Evolutionary conservation across 2,113 vertebrate species (phyloP).

Genomic region (Toxotes jaculatrix): DNA sequence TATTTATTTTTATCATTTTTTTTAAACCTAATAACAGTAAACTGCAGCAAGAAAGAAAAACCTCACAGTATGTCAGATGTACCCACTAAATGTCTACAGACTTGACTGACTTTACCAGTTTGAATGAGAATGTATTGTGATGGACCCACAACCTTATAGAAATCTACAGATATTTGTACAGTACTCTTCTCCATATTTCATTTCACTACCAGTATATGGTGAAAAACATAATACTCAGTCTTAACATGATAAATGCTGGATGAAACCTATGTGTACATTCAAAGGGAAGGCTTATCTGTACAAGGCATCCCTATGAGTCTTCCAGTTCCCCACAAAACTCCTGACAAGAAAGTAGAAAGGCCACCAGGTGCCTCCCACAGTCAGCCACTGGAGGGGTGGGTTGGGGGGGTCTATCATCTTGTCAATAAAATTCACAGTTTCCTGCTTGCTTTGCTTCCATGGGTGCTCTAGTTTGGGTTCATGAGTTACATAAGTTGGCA

Average conservation of each 20-base stretch:
- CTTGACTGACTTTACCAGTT: neutral
- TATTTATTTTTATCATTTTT: too few species aligned
- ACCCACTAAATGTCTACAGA: neutral
- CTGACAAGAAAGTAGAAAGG: neutral
- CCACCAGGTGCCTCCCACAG: conserved; percentile 15
- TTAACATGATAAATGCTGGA: neutral
- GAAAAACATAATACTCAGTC: neutral
- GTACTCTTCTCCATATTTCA: neutral
- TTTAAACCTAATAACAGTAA: neutral
- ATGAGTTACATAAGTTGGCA: neutral
- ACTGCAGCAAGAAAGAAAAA: neutral
- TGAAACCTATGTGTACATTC: neutral
- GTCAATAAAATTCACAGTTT: conserved; percentile 14
- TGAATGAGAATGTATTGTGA: neutral
- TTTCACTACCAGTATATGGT: neutral
- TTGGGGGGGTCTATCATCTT: neutral
- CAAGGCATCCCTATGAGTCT: conserved; percentile 7
- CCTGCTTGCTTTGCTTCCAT: conserved; percentile 1
- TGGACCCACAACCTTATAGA: neutral
- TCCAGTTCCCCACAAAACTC: conserved; percentile 2
- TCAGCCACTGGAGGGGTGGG: neutral
- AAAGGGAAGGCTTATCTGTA: neutral
- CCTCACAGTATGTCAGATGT: neutral
- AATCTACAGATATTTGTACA: neutral
- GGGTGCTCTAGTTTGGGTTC: neutral